Evolutionary conservation across 1,140 invertebrate genomes (phyloP), one percentile per base, ranked within the genome.

Genomic region (Zaprionus ornatus): DNA sequence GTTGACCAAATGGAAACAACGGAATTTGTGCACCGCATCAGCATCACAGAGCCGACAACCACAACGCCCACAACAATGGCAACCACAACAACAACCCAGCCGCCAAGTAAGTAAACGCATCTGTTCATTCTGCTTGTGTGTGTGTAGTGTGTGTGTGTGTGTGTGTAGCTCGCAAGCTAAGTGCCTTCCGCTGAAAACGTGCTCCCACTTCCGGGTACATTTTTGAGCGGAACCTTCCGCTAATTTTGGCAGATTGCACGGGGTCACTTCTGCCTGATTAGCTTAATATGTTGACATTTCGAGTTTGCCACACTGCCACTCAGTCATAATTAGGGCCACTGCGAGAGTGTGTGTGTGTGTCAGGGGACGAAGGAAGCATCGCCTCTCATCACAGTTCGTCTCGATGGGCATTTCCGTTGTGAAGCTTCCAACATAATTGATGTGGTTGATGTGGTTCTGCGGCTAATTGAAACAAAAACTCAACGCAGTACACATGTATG

Each of bases 11-110:
- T 40, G 94, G 93, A 92, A 93, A 93, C 91, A 91, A 91, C 91
- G 32, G 91, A 91, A 61, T 93, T 93, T 56, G 93, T 94, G 23
- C 73, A 75, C 54, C 94, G 94, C 69, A 94, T 93, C 35, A 93
- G 94, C 15, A 94, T 93, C 60, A 93, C 85, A 65, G 91, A 92
- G 65, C 93, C 93, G 10, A 93, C 93, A 70, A 93, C 93, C 23
- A 92, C 92, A 88, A 93, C 92, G 35, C 91, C 93, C 90, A 94
- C 93, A 64, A 93, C 93, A 55, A 93, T 94, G 77, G 82, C 83
- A 3, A 94, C 94, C 21, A 95, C 95, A 19, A 95, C 95, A 45
- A 95, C 95, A 54, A 96, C 96, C 1, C 83, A 95, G 74, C 95
- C 96, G 69, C 95, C 96, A 87, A 94, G 96, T 94, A 94, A 96